Conservation (phyloP, 2,888 invertebrate species). For the Epistrophe eligans region DNA sequence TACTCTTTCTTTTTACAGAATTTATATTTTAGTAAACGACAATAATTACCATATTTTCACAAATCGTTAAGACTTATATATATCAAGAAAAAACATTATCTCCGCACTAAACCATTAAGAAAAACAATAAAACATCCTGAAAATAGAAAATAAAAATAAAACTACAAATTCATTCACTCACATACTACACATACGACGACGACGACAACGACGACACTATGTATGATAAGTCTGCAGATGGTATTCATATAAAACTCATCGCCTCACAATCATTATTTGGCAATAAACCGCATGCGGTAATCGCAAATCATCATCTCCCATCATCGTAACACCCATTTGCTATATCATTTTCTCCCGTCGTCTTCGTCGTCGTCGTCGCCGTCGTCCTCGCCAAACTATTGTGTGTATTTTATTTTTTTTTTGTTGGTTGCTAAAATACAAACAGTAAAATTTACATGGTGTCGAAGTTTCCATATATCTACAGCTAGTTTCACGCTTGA, state of each 20-base stretch:
- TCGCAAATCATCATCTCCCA: constrained; percentile 72
- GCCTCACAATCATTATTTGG: constrained; percentile 69
- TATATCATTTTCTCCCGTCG: neutral
- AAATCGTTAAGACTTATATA: neutral
- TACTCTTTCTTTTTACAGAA: neutral
- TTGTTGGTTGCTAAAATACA: neutral
- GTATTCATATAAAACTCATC: constrained; percentile 67
- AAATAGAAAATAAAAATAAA: constrained; percentile 13
- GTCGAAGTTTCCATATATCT: constrained; percentile 64
- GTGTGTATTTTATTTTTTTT: neutral
- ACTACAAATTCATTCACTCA: constrained; percentile 44
- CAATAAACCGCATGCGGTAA: constrained; percentile 76
- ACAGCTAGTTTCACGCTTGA: constrained; percentile 67
- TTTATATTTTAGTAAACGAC: neutral
- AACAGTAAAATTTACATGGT: constrained; percentile 68
- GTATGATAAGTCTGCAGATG: constrained; percentile 45
- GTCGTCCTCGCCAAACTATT: neutral
- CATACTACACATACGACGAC: neutral
- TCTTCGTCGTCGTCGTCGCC: too few relatives aligned
- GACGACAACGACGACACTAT: neutral
- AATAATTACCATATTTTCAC: neutral
- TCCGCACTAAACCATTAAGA: constrained; percentile 68
- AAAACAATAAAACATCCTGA: constrained; percentile 48
- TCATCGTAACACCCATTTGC: constrained; percentile 34
- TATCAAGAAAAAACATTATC: constrained; percentile 25